Percentiles rank a stretch among this genome's conserved stretches.
Conservation (phyloP, 2,113 vertebrate genomes). For the Oreocharis arfaki region DNA sequence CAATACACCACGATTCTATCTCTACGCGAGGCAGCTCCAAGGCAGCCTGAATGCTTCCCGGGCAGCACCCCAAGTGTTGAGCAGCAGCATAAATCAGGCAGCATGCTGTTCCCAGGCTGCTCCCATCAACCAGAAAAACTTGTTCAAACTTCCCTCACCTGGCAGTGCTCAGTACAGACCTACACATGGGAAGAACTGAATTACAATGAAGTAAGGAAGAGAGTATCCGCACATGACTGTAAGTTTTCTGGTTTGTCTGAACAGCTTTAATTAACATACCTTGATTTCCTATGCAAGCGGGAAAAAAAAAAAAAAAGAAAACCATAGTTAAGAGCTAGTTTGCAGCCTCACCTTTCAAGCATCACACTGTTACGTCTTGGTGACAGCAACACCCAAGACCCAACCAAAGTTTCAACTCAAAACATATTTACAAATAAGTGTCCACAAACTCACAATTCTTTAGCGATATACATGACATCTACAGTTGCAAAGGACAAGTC, state of each 20-base stretch:
- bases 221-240: not conserved
- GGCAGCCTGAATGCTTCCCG: not conserved
- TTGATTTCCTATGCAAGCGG: not conserved
- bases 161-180: not conserved
- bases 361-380: not conserved
- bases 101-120: not conserved
- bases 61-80: not conserved
- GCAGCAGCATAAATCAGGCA: not conserved
- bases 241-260: not conserved
- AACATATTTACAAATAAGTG: not conserved
- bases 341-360: not conserved
- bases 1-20: fast-evolving
- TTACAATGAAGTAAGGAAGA: not conserved
- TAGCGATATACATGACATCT: not conserved
- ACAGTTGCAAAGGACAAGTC: not conserved
- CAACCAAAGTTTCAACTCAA: not conserved
- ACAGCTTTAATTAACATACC: not conserved
- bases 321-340: not conserved
- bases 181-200: not conserved
- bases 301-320: not conserved
- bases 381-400: fast-evolving
- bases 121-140: slow-evolving; percentile 47
- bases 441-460: not conserved
- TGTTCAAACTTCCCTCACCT: not conserved
- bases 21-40: not conserved